Conservation (phyloP, 2,888 invertebrate genomes). For the Eupithecia dodoneata region DNA sequence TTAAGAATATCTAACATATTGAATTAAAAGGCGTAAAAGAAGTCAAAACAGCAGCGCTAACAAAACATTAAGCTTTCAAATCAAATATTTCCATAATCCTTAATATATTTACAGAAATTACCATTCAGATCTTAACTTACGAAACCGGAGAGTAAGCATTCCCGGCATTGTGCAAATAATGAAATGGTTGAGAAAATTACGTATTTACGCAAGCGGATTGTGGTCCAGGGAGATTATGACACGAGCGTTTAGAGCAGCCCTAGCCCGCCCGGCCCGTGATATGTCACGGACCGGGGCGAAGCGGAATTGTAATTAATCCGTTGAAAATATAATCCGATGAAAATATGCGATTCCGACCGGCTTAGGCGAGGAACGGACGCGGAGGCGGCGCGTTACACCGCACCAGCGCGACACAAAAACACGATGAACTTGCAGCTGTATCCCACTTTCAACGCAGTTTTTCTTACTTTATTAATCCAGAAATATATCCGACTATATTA, state of each 20-base stretch:
- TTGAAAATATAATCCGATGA: conserved; percentile 67
- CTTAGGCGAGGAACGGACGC: conserved; percentile 26
- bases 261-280: conserved; percentile 27
- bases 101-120: conserved; percentile 21
- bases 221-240: conserved; percentile 43
- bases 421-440: not conserved
- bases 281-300: conserved; percentile 50
- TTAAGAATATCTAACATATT: not conserved
- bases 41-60: conserved; percentile 1
- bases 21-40: not conserved
- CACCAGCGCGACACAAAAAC: not conserved
- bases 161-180: conserved; percentile 30
- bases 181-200: conserved; percentile 39
- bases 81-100: conserved; percentile 19
- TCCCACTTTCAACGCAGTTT: not conserved
- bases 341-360: conserved; percentile 65
- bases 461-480: conserved; percentile 2
- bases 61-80: conserved; percentile 13
- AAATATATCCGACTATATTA: conserved; percentile 2
- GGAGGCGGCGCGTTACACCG: not conserved
- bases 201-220: conserved; percentile 43
- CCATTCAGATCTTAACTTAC: conserved; percentile 24
- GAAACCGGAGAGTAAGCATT: conserved; percentile 24
- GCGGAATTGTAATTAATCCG: conserved; percentile 63
- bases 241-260: conserved; percentile 42